Evolutionary conservation across 1,140 invertebrate genomes (phyloP).

Genomic region (Patella vulgata): DNA sequence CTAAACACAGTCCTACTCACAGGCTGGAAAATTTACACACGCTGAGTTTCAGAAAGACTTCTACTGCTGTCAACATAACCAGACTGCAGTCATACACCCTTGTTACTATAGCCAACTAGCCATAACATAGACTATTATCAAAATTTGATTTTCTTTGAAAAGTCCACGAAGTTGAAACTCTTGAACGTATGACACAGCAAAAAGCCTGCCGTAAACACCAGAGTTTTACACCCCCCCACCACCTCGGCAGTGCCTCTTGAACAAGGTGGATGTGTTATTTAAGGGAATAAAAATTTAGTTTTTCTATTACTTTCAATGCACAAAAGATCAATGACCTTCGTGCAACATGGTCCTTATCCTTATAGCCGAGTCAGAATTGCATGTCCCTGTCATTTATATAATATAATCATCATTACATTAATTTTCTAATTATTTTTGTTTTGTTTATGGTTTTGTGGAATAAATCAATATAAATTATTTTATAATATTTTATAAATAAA

Average conservation of each 20-base stretch:
- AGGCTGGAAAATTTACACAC: too few species aligned
- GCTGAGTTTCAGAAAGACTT: too few species aligned
- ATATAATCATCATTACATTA: background rate
- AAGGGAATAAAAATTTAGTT: background rate
- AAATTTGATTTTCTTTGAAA: background rate
- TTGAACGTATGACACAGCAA: too few species aligned
- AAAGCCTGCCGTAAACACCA: too few species aligned
- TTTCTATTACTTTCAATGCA: too few species aligned
- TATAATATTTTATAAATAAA: background rate
- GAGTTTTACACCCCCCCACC: background rate
- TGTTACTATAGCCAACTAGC: background rate
- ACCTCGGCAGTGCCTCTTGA: background rate
- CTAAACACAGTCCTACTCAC: too few species aligned
- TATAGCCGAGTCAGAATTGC: background rate
- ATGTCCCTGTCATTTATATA: too few species aligned
- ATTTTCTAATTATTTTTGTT: background rate
- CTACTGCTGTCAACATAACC: too few species aligned
- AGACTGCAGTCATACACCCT: conserved; percentile 4
- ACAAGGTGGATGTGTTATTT: background rate
- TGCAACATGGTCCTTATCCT: background rate
- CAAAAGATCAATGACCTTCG: background rate
- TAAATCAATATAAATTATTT: background rate
- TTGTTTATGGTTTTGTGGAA: background rate
- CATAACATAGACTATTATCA: background rate
- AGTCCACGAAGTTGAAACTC: background rate